Conservation (phyloP, 2,888 invertebrate species). For the Teleogryllus oceanicus region DNA sequence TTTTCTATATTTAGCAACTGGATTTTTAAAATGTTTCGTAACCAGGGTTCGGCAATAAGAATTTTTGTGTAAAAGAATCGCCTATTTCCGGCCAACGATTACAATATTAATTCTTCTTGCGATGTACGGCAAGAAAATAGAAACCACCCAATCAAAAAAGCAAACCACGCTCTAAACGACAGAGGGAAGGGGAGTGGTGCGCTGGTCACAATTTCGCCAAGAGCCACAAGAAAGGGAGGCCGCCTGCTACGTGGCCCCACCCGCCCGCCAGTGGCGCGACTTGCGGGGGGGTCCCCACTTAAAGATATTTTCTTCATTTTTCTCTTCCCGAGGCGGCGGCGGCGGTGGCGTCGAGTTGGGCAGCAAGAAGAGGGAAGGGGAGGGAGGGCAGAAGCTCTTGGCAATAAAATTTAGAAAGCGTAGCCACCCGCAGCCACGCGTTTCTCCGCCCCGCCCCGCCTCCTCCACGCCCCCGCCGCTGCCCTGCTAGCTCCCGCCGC, state of each 20-base stretch:
- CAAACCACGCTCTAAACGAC: neutral
- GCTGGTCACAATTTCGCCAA: neutral
- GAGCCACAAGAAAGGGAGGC: no score
- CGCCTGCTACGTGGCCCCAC: no score
- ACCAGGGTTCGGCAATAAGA: no score
- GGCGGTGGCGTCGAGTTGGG: neutral
- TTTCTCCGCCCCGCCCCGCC: neutral
- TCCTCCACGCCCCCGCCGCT: no score
- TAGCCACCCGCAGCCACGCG: neutral
- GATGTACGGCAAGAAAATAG: no score
- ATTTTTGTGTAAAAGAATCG: no score
- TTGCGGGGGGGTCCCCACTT: neutral
- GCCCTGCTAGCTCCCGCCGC: no score
- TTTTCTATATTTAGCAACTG: no score
- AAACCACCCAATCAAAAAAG: no score
- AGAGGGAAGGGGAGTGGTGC: neutral
- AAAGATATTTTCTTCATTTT: conserved; percentile 18
- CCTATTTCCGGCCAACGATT: no score
- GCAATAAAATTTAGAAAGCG: conserved; percentile 7
- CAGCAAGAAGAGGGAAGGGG: neutral
- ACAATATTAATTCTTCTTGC: no score
- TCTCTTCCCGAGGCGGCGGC: neutral
- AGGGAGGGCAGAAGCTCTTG: neutral
- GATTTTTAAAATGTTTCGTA: no score
- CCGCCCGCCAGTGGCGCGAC: neutral